These are phyloP conservation scores for Crocallis elinguaria DNA, from an alignment of 2,888 invertebrate species.

Conservation along the genomic window DNA sequence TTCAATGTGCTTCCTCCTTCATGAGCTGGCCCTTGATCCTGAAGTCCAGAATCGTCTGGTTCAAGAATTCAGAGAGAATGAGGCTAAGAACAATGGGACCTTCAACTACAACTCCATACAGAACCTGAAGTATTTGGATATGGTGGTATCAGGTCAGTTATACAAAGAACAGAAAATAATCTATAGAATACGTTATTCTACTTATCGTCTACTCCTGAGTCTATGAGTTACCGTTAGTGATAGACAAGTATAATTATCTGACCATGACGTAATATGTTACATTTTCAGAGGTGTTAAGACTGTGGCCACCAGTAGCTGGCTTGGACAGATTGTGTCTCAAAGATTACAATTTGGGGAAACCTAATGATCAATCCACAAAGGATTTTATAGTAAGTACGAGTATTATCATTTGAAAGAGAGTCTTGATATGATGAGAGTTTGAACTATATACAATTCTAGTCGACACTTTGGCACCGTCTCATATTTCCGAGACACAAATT, in stretches of 20 bases:
- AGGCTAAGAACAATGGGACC: conserved; percentile 59
- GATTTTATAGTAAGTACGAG: neutral
- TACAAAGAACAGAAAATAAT: too few species aligned
- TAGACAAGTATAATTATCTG: too few species aligned
- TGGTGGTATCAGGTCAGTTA: conserved; percentile 82
- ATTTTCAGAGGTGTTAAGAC: conserved; percentile 36
- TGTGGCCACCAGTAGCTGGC: conserved; percentile 64
- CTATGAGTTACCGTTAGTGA: too few species aligned
- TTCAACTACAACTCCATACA: conserved; percentile 77
- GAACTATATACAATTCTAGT: too few species aligned
- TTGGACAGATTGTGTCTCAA: conserved; percentile 78
- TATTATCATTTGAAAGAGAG: too few species aligned
- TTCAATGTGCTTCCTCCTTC: conserved; percentile 74
- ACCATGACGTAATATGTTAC: too few species aligned
- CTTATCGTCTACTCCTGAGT: too few species aligned
- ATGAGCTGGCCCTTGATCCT: conserved; percentile 84
- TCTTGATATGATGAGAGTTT: too few species aligned
- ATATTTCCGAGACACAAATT: too few species aligned
- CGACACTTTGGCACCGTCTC: too few species aligned
- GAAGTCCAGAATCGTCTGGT: conserved; percentile 82
- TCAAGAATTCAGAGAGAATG: conserved; percentile 79
- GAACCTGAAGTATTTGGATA: conserved; percentile 84
- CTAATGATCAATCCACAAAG: conserved; percentile 46
- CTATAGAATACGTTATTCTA: too few species aligned
- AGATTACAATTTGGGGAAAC: conserved; percentile 74